phyloP scores from a whole-genome alignment of 2,113 vertebrate genomes.

The Pampusana beccarii region DNA sequence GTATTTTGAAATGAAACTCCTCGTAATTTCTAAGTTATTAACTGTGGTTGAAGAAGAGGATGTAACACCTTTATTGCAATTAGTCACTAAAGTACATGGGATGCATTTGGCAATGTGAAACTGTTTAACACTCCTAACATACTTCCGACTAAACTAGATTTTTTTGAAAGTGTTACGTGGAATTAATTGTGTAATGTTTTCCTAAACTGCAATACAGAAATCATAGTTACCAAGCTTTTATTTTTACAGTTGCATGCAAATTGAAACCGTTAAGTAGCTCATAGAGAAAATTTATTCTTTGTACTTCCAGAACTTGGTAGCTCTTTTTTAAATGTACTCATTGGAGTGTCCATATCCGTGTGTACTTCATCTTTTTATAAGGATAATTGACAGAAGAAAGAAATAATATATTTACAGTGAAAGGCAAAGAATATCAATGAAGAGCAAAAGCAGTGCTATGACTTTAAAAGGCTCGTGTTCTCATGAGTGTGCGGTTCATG shows the following conservation, averaged over 20 bases:
- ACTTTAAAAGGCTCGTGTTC: neutral
- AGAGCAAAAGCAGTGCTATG: neutral
- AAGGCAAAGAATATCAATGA: neutral
- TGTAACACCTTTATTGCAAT: neutral
- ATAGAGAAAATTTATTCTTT: constrained; percentile 32
- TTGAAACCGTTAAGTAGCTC: constrained; percentile 47
- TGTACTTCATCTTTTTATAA: neutral
- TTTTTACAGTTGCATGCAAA: constrained; percentile 42
- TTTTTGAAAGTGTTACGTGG: constrained; percentile 46
- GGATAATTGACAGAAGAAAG: neutral
- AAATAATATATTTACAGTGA: neutral
- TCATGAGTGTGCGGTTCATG: neutral
- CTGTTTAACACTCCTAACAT: neutral
- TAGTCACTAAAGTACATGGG: neutral
- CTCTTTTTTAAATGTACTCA: neutral
- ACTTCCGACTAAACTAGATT: neutral
- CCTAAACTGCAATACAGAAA: constrained; percentile 24
- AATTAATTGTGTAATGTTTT: constrained; percentile 53
- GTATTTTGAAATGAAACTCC: neutral
- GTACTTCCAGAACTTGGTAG: constrained; percentile 3
- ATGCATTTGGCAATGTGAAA: neutral
- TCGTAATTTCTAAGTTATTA: neutral
- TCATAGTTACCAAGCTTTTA: constrained; percentile 37
- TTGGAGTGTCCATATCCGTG: neutral
- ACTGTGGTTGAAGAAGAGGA: neutral